Base-by-base conservation (phyloP, 2,888 invertebrate genomes). In the Drosophila rubida region DNA sequence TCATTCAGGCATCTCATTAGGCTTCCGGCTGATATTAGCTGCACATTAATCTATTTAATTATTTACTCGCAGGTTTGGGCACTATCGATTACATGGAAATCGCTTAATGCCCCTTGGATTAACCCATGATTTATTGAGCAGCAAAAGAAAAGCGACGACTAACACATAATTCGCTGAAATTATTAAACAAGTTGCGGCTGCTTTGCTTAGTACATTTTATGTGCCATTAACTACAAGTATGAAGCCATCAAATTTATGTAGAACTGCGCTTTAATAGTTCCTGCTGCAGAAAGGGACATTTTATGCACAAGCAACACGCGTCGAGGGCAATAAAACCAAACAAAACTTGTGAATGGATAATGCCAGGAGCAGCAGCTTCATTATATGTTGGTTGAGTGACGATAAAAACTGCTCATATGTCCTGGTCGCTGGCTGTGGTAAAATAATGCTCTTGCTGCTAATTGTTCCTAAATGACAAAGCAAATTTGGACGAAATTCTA, bases 381-480 rank as follows among this genome's bases (percentile, higher is more conserved):
- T 69, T 62, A 41, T 49, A 25, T 35, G n/a, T n/a, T n/a, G n/a
- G n/a, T 37, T 8, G 23, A 11, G 42, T 8, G 35, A 23, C 19
- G 6, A 35, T 19, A 16, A 41, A 19, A 48, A 58, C 66, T 55
- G 61, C 54, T 73, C 59, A 83, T 72, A 76, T 77, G 69, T 41
- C 68, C n/a, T n/a, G n/a, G 50, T 41, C 45, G 49, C 23, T 50
- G 59, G 69, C 49, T 44, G 9, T 55, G 55, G 51, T 62, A 68
- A 61, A 78, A 35, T 27, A 22, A 19, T 62, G 25, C 35, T 61
- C 37, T 53, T 51, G 44, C 57, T 67, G 69, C 80, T 88, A 84
- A 84, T 84, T 84, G 88, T 75, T 67, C 39, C 65, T 27, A 69
- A 83, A 86, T 84, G 83, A 84, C 87, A 74, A 46, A 55, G 86